These are phyloP conservation scores for Acronicta psi DNA, from an alignment of 2,888 invertebrate genomes.

Conservation along the genomic window DNA sequence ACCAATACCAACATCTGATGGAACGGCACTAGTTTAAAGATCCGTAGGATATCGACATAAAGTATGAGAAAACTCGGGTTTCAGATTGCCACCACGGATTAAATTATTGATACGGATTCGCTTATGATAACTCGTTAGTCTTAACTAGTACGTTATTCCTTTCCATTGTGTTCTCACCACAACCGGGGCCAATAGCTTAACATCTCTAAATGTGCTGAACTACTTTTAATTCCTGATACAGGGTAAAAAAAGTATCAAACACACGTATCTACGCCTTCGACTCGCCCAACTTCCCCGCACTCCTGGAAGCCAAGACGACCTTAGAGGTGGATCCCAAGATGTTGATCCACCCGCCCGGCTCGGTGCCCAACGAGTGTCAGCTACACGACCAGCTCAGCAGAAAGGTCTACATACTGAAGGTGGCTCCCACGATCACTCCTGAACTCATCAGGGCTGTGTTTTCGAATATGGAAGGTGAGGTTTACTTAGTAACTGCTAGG, in stretches of 20 bases:
- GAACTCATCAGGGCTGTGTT: conserved; percentile 92
- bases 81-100: too few species aligned
- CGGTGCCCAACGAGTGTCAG: conserved; percentile 89
- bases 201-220: too few species aligned
- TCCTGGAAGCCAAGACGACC: conserved; percentile 90
- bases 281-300: conserved; percentile 95
- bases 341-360: conserved; percentile 77
- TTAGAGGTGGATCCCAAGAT: conserved; percentile 93
- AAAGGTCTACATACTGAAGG: conserved; percentile 95
- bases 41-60: too few species aligned
- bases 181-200: too few species aligned
- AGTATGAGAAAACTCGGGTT: too few species aligned
- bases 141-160: too few species aligned
- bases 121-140: too few species aligned
- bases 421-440: conserved; percentile 97
- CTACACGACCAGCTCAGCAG: conserved; percentile 93
- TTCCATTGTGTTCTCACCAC: too few species aligned
- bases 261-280: conserved; percentile 94
- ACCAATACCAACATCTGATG: too few species aligned
- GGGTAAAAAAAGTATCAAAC: conserved; percentile 94
- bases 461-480: conserved; percentile 91
- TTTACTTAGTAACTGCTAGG: neutral
- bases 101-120: too few species aligned
- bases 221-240: conserved; percentile 51
- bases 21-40: too few species aligned